Conservation (phyloP, 1,140 invertebrate genomes). For the Trichonephila clavipes region DNA sequence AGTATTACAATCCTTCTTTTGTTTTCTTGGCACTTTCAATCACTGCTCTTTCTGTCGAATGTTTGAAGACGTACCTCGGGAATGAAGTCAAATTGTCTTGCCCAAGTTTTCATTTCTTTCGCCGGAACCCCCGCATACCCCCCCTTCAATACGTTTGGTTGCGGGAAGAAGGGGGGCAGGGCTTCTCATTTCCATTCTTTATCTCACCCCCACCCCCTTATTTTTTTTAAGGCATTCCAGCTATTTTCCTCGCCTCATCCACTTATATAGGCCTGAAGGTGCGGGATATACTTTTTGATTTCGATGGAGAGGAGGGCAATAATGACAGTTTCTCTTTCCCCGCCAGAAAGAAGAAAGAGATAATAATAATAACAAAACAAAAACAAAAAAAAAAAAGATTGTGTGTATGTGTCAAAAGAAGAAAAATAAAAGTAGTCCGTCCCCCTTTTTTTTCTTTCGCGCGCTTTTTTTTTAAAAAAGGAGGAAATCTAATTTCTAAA, state of each 20-base stretch:
- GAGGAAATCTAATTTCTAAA: background rate
- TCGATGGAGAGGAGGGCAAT: background rate
- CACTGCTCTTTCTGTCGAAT: background rate
- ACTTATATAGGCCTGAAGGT: conserved; percentile 21
- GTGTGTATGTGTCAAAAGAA: background rate
- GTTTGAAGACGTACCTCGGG: background rate
- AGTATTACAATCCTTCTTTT: no score
- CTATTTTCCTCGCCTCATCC: conserved; percentile 36
- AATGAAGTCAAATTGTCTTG: conserved; percentile 46
- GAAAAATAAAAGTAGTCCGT: background rate
- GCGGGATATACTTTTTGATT: background rate
- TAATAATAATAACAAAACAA: background rate
- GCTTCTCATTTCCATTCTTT: background rate
- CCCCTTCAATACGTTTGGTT: background rate
- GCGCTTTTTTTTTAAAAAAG: background rate
- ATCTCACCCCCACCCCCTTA: background rate
- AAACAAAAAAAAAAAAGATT: background rate
- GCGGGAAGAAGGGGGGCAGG: background rate
- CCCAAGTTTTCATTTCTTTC: background rate
- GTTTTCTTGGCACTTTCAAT: background rate
- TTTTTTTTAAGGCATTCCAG: background rate
- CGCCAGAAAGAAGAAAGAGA: background rate
- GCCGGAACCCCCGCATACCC: background rate
- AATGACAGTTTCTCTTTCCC: background rate
- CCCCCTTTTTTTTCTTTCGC: background rate